Conservation (phyloP, 1,140 invertebrate genomes). For the Pogonomyrmex californicus region DNA sequence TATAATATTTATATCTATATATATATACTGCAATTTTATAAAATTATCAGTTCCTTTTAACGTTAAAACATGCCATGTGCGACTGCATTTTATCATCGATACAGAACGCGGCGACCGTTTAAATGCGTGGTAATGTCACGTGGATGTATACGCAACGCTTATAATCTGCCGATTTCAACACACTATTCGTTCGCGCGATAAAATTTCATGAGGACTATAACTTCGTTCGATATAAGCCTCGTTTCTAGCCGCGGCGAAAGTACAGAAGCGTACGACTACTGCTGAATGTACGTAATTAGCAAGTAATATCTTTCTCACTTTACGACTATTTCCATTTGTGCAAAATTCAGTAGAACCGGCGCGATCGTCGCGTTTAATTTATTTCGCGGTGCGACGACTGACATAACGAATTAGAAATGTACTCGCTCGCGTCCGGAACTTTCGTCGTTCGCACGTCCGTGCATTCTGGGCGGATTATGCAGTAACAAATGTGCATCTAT, state of each 20-base stretch:
- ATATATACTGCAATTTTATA: not conserved
- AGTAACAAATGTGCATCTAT: slow-evolving; percentile 9
- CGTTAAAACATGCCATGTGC: not conserved
- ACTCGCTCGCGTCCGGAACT: not conserved
- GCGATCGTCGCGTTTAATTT: not conserved
- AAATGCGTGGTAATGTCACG: not conserved
- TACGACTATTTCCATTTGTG: not conserved
- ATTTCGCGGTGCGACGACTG: not conserved
- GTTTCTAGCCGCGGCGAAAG: not conserved
- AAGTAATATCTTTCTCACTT: not conserved
- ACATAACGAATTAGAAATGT: slow-evolving; percentile 11
- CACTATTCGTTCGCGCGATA: not conserved
- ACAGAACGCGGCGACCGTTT: not conserved
- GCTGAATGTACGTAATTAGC: not conserved
- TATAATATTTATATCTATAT: too few species aligned
- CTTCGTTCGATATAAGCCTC: not conserved
- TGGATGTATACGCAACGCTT: not conserved
- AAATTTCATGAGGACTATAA: not conserved
- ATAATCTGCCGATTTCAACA: not conserved
- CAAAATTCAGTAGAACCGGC: not conserved
- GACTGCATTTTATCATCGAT: not conserved
- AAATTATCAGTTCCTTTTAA: not conserved
- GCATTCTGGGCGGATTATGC: not conserved
- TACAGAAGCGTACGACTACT: not conserved
- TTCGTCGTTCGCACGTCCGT: slow-evolving; percentile 9